These are phyloP conservation scores for Acrocephalus kingi DNA, from an alignment of 2,113 vertebrate genomes.

Conservation along the genomic window DNA sequence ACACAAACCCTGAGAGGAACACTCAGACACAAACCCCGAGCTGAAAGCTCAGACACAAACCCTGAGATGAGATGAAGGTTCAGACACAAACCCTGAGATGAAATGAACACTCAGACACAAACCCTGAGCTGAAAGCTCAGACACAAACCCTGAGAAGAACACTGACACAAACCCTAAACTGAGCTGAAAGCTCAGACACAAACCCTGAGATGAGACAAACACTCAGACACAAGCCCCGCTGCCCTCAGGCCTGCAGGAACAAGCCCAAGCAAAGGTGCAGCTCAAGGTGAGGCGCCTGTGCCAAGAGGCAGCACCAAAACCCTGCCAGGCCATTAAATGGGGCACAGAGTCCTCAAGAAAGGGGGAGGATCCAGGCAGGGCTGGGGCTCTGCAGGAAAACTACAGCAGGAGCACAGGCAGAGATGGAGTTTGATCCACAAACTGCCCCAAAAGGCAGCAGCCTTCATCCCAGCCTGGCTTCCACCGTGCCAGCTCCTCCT, in stretches of 20 bases:
- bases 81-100: too few species aligned
- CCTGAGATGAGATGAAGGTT: too few species aligned
- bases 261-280: not conserved
- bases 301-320: not conserved
- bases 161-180: too few species aligned
- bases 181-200: too few species aligned
- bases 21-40: too few species aligned
- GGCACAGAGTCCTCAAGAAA: not conserved
- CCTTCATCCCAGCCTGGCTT: not conserved
- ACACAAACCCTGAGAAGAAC: too few species aligned
- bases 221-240: not conserved
- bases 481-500: too few species aligned
- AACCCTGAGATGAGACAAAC: too few species aligned
- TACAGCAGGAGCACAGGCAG: not conserved
- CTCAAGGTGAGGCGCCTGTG: not conserved
- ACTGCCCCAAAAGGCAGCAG: not conserved
- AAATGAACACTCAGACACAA: too few species aligned
- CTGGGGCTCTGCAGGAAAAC: not conserved
- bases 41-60: too few species aligned
- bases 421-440: not conserved
- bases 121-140: too few species aligned
- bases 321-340: not conserved
- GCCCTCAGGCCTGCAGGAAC: not conserved
- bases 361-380: not conserved
- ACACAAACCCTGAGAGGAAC: too few species aligned